Conservation (phyloP, 2,113 vertebrate genomes). For the Gambusia holbrooki region DNA sequence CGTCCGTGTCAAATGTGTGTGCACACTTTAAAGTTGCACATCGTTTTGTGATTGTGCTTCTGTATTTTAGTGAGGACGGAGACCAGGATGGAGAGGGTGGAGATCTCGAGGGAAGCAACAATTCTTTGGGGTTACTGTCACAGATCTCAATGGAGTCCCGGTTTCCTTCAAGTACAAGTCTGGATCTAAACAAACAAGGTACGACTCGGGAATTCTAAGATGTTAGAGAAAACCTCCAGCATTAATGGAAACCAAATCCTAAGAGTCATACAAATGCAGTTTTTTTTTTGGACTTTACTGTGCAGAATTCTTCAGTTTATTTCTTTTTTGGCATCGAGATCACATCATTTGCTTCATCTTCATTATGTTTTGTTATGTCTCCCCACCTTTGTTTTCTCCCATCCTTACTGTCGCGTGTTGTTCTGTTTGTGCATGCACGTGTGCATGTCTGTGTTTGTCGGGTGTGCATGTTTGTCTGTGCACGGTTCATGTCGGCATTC, state of each 20-base stretch:
- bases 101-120: constrained; percentile 81
- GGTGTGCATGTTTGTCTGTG: constrained; percentile 25
- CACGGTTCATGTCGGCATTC: constrained; percentile 52
- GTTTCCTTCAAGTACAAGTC: constrained; percentile 75
- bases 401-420: constrained; percentile 48
- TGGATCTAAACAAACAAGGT: constrained; percentile 81
- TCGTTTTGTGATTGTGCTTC: constrained; percentile 18
- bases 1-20: not conserved
- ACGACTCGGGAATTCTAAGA: not conserved
- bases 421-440: constrained; percentile 49
- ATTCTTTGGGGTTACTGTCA: constrained; percentile 72
- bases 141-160: constrained; percentile 74
- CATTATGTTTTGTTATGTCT: constrained; percentile 48
- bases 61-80: constrained; percentile 82
- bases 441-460: constrained; percentile 27
- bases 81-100: constrained; percentile 87
- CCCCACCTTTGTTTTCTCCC: constrained; percentile 43
- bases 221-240: not conserved
- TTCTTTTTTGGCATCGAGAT: constrained; percentile 10
- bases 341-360: constrained; percentile 27
- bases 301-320: constrained; percentile 7
- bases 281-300: constrained; percentile 5
- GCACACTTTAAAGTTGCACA: not conserved
- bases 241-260: too few species aligned
- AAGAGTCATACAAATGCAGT: not conserved